phyloP scores from a whole-genome alignment of 1,140 invertebrate species.

The Eufriesea mexicana region DNA sequence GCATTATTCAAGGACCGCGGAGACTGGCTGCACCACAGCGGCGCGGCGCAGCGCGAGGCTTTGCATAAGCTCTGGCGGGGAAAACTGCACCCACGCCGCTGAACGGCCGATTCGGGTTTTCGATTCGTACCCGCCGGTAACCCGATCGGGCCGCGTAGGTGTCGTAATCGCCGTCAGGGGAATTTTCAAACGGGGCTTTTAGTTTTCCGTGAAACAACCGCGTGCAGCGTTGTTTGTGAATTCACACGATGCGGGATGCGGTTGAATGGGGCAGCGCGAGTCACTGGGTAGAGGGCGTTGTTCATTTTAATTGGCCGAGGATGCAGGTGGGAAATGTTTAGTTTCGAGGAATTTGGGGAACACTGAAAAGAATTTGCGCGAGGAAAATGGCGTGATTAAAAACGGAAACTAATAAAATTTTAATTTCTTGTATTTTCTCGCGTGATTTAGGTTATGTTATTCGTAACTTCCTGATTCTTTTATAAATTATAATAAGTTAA shows the following conservation, averaged over 20 bases:
- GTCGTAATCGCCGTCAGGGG: constrained; percentile 50
- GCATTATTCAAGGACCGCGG: constrained; percentile 73
- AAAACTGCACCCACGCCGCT: constrained; percentile 49
- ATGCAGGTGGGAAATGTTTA: too few relatives aligned
- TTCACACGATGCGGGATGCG: background rate
- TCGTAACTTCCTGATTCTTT: too few relatives aligned
- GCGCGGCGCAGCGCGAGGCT: constrained; percentile 40
- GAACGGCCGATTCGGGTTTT: constrained; percentile 8
- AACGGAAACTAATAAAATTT: too few relatives aligned
- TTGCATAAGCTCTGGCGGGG: constrained; percentile 72
- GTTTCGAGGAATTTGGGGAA: too few relatives aligned
- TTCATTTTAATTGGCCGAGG: background rate
- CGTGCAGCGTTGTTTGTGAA: background rate
- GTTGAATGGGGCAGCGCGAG: background rate
- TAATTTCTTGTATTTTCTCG: too few relatives aligned
- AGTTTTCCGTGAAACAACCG: background rate
- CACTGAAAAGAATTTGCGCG: too few relatives aligned
- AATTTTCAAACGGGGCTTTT: background rate
- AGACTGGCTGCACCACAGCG: constrained; percentile 52
- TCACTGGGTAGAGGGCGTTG: too few relatives aligned
- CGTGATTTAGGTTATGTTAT: too few relatives aligned
- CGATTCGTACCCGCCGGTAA: constrained; percentile 59
- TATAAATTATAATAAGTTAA: too few relatives aligned
- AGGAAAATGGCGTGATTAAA: too few relatives aligned
- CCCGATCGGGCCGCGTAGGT: constrained; percentile 29